phyloP scores from a whole-genome alignment of 2,888 invertebrate genomes.

The Mesochorus sp. region DNA sequence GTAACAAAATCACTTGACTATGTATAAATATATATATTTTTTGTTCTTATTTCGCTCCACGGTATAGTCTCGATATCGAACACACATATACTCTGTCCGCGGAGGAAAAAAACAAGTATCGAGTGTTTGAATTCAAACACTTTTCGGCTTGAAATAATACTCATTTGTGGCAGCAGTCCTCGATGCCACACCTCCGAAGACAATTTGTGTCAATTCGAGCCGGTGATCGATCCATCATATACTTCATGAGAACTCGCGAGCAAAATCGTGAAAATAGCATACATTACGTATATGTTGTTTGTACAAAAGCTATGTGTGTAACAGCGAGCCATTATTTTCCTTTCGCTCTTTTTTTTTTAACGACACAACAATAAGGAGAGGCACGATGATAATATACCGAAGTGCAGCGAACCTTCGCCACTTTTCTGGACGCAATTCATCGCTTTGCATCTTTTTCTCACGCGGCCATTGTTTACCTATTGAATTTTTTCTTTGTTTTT shows the following conservation, averaged over 20 bases:
- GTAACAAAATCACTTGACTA: background rate
- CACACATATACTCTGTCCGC: no score
- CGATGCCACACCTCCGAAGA: background rate
- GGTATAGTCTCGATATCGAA: background rate
- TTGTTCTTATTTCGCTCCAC: background rate
- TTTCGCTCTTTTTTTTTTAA: background rate
- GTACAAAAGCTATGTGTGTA: conserved; percentile 31
- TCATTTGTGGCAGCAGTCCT: background rate
- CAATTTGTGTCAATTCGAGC: conserved; percentile 37
- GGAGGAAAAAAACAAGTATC: conserved; percentile 1
- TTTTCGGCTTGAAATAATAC: conserved; percentile 28
- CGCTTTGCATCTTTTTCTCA: conserved; percentile 54
- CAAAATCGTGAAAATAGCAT: conserved; percentile 38
- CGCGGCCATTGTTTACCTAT: conserved; percentile 60
- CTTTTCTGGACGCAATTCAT: conserved; percentile 53
- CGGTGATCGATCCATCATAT: conserved; percentile 29
- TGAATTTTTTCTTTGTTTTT: conserved; percentile 21
- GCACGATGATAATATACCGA: conserved; percentile 50
- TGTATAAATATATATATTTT: background rate
- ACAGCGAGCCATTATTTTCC: conserved; percentile 25
- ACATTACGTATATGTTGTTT: conserved; percentile 35
- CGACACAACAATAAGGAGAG: conserved; percentile 14
- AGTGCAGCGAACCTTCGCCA: conserved; percentile 44
- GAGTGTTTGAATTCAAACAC: conserved; percentile 10
- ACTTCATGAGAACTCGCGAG: background rate